These are phyloP conservation scores for Eristalis intricaria DNA, from an alignment of 2,888 invertebrate species.

Conservation along the genomic window DNA sequence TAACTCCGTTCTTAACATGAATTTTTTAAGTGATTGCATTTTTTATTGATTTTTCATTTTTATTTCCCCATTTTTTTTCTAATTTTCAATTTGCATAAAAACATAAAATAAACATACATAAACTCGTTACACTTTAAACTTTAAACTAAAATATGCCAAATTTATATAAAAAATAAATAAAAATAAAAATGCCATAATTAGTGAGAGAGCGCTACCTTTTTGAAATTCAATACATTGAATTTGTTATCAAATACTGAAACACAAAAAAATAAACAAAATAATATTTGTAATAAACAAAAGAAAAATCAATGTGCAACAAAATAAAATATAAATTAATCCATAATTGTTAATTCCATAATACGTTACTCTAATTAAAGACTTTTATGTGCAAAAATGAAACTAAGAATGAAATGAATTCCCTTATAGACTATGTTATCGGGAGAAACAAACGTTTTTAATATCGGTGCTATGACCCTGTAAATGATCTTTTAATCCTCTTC, in stretches of 20 bases:
- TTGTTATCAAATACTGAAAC: conserved; percentile 12
- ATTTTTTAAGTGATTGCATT: no score
- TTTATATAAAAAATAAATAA: conserved; percentile 19
- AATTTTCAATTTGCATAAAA: background rate
- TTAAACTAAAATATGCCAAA: conserved; percentile 43
- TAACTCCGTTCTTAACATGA: no score
- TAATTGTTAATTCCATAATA: conserved; percentile 34
- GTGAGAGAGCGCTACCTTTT: conserved; percentile 62
- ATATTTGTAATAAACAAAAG: conserved; percentile 2
- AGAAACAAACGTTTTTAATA: background rate
- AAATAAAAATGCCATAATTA: conserved; percentile 13
- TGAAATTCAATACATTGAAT: conserved; percentile 1
- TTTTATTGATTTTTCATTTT: no score
- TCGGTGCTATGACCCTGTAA: conserved; percentile 52
- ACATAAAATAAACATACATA: background rate
- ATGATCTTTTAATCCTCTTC: background rate
- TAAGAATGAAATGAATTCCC: conserved; percentile 16
- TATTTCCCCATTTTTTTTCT: background rate
- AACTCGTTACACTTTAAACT: background rate
- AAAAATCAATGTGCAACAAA: conserved; percentile 22
- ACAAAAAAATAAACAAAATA: conserved; percentile 6
- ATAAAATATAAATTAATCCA: conserved; percentile 45
- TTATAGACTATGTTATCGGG: background rate
- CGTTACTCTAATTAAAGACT: conserved; percentile 52
- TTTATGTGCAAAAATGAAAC: conserved; percentile 34